phyloP scores from a whole-genome alignment of 2,113 vertebrate species.

The Pantherophis guttatus region DNA sequence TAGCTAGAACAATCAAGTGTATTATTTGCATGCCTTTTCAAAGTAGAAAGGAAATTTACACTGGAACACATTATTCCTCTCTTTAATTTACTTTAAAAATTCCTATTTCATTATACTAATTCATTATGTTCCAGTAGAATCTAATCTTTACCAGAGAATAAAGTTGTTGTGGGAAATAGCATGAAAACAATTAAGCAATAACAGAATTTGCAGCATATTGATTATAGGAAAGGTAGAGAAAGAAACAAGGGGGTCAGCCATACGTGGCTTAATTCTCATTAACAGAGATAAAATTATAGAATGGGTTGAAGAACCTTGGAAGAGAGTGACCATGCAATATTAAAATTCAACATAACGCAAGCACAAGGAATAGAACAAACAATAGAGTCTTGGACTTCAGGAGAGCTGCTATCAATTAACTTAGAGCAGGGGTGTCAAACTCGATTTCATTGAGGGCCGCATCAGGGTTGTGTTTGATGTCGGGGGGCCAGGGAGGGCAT shows the following conservation, averaged over 20 bases:
- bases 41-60: slow-evolving; percentile 24
- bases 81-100: neutral
- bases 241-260: neutral
- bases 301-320: neutral
- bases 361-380: neutral
- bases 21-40: slow-evolving; percentile 23
- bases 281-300: neutral
- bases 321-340: neutral
- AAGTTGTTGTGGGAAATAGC: neutral
- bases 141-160: neutral
- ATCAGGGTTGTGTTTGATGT: no score
- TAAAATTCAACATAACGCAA: neutral
- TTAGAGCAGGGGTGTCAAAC: no score
- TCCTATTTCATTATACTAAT: neutral
- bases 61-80: neutral
- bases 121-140: neutral
- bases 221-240: neutral
- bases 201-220: neutral
- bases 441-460: no score
- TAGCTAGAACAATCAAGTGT: slow-evolving; percentile 24
- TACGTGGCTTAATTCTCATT: neutral
- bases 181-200: neutral
- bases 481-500: no score
- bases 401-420: neutral
- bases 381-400: neutral